Evolutionary conservation across 2,888 invertebrate species (phyloP), one percentile per base, ranked within the genome.

Genomic region (Drosophila robusta): DNA sequence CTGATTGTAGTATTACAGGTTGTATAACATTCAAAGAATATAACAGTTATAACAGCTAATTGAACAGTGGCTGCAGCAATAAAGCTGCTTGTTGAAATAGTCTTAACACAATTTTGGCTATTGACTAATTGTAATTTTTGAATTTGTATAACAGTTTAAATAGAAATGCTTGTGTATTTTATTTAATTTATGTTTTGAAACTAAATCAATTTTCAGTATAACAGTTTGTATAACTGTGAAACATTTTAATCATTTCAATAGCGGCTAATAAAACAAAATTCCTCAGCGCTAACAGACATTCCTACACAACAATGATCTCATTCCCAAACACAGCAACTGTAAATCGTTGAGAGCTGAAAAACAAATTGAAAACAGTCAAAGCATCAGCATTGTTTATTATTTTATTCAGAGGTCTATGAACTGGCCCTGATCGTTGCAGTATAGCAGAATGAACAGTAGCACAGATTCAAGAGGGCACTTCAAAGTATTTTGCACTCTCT

Each of bases 401-500:
- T 45, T 7, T 8, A 36, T 44, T n/a, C 26, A 29, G 44, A 56
- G 68, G 68, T 73, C 46, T 16, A n/a, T 73, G 73, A 73, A 56
- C 73, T 67, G 14, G 26, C 34, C 34, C 41, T 50, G 38, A 47
- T 46, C 50, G 44, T 44, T 69, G 36, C 55, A 14, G 38, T 34
- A 26, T 26, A n/a, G n/a, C 8, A 29, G 3, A 32, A 24, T 16
- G 56, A 46, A 54, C 60, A 69, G 74, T 57, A 57, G 60, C 54
- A 74, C 44, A 56, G 46, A 26, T 57, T 41, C 14, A 70, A 74
- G 56, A 32, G 57, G 39, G 26, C 54, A 50, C 74, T 74, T 54
- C 34, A 74, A 61, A 57, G 56, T 57, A 45, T 42, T 74, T 74
- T 50, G 60, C 64, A 74, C 74, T 64, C 44, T 54, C 26, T 36